These are phyloP conservation scores for Adrianichthys oophorus DNA, from an alignment of 2,797 vertebrate species.

Conservation along the genomic window DNA sequence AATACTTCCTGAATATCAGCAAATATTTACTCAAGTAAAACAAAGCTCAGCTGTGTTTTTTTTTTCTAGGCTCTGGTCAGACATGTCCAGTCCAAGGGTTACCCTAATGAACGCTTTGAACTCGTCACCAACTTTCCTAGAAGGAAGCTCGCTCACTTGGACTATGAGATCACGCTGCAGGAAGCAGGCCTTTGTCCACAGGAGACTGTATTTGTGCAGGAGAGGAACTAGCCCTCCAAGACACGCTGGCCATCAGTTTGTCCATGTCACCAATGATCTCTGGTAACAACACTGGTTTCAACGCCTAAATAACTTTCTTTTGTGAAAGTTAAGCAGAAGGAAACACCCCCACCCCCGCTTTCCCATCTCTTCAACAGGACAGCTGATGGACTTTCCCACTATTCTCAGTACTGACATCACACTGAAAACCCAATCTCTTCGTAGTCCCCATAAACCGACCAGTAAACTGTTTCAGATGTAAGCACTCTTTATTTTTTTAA, in stretches of 20 bases:
- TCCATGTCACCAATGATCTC: constrained; percentile 56
- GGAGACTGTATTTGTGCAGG: constrained; percentile 99
- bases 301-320: constrained; percentile 43
- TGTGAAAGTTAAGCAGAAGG: constrained; percentile 41
- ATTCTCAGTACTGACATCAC: constrained; percentile 51
- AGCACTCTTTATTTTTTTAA: constrained; percentile 33
- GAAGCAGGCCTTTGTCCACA: constrained; percentile 98
- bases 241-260: constrained; percentile 56
- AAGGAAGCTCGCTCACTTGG: constrained; percentile 96
- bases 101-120: constrained; percentile 98
- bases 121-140: constrained; percentile 99
- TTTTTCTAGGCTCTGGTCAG: constrained; percentile 88
- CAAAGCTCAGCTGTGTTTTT: constrained; percentile 1
- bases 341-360: neutral
- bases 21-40: neutral
- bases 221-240: constrained; percentile 92
- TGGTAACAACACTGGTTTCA: constrained; percentile 49
- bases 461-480: constrained; percentile 55
- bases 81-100: constrained; percentile 95
- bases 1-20: neutral
- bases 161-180: constrained; percentile 99
- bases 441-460: constrained; percentile 56
- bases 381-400: constrained; percentile 51
- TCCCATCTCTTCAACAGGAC: constrained; percentile 39
- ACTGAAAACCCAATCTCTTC: constrained; percentile 51